These are phyloP conservation scores for Tachycineta bicolor DNA, from an alignment of 2,113 vertebrate genomes.

Conservation along the genomic window DNA sequence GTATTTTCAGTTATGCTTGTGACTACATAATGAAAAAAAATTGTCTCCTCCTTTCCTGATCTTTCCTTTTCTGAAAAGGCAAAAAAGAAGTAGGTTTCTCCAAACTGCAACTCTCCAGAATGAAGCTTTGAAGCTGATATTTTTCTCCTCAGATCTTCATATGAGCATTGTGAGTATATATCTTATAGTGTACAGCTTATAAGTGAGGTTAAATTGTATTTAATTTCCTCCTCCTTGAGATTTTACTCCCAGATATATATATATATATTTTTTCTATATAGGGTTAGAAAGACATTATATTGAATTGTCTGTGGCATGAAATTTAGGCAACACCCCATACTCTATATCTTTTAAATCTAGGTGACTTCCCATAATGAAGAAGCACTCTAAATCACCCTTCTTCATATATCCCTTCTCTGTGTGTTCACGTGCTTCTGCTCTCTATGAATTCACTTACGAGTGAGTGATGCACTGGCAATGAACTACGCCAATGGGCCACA, in stretches of 20 bases:
- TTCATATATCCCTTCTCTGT: not conserved
- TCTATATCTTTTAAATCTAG: not conserved
- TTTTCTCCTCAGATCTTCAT: not conserved
- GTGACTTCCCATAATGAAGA: not conserved
- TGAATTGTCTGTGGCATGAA: not conserved
- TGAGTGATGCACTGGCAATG: not conserved
- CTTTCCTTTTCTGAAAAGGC: not conserved
- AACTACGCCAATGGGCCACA: not conserved
- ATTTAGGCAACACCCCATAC: not conserved
- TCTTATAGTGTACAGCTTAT: not conserved
- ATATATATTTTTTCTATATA: not conserved
- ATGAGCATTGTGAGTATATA: not conserved
- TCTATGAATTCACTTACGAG: not conserved
- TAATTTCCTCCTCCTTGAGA: not conserved
- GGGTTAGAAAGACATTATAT: not conserved
- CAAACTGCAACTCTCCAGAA: not conserved
- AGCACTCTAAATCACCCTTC: not conserved
- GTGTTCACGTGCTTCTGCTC: not conserved
- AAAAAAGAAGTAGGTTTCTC: not conserved
- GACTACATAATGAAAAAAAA: not conserved
- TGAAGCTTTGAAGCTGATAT: not conserved
- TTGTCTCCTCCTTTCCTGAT: not conserved
- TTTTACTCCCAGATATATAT: not conserved
- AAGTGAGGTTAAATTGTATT: not conserved
- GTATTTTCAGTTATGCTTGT: not conserved